These are phyloP conservation scores for Stenodema calcarata DNA, from an alignment of 2,888 invertebrate genomes.

Conservation along the genomic window DNA sequence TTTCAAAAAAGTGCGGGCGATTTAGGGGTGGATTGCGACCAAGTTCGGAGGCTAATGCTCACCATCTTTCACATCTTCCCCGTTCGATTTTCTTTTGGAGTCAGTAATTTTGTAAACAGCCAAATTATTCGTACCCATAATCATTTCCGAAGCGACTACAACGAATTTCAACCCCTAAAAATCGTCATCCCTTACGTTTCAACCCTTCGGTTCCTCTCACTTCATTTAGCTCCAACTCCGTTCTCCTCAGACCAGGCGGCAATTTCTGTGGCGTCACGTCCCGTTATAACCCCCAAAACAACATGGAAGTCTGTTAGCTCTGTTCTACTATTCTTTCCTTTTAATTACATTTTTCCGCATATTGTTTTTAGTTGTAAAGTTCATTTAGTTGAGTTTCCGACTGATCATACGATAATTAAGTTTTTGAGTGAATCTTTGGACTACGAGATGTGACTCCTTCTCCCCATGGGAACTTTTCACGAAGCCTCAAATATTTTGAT, in stretches of 20 bases:
- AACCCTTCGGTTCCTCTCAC: not conserved
- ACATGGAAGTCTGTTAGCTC: conserved; percentile 55
- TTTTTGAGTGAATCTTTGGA: not conserved
- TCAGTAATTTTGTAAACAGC: too few species aligned
- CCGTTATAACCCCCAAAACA: conserved; percentile 57
- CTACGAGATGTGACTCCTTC: not conserved
- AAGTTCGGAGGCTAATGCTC: not conserved
- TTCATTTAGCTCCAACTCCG: not conserved
- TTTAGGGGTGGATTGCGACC: not conserved
- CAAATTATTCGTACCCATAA: not conserved
- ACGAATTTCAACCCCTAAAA: not conserved
- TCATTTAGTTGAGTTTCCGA: not conserved
- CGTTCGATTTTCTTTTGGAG: too few species aligned
- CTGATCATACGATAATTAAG: not conserved
- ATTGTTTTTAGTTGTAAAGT: not conserved
- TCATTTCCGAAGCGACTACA: not conserved
- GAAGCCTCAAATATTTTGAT: conserved; percentile 33
- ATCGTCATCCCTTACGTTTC: not conserved
- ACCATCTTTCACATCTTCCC: not conserved
- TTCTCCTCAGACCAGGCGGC: not conserved
- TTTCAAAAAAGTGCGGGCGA: not conserved
- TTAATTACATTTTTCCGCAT: conserved; percentile 31
- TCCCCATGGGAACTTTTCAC: not conserved
- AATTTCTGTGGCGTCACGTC: conserved; percentile 55
- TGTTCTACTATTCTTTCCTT: conserved; percentile 24